Base-by-base conservation (phyloP, 1,140 invertebrate species). In the Drosophila azteca region DNA sequence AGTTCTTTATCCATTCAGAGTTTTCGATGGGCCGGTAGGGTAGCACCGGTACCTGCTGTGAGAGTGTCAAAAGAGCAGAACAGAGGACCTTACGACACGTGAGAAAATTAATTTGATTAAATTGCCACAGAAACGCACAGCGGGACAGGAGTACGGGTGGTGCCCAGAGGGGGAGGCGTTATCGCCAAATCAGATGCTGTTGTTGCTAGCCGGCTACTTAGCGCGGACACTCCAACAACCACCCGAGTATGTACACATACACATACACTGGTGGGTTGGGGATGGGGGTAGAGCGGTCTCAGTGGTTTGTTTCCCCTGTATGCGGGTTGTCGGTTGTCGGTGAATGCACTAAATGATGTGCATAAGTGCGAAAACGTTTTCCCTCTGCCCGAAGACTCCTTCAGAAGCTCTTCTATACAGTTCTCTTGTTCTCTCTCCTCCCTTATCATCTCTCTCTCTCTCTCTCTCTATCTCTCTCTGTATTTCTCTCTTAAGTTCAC, bases 71-170 rank as follows among this genome's bases (percentile, higher is more conserved):
- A 79, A 82, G 75, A 52, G 74, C 83, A 78, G 62, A 43, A 9
- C 17, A 35, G 35, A 39, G 35, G 11, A 13, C 11, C 11, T 39
- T 1, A 13, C 3, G 35, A 39, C 35, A 90, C 88, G 88, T 90
- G 88, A 81, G 88, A 90, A 90, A 68, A 74, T 73, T 88, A 90
- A 90, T 90, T 90, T 90, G 71, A 88, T 84, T 90, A 90, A 79
- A 90, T 90, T 88, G 72, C 77, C 88, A 88, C 82, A 73, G 77
- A 84, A 73, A 89, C 78, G 66, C 79, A 11, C 79, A 68, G 66
- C 73, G 46, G 73, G 87, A 8, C 67, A 69, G 51, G 68, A 68
- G 66, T 67, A 51, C 62, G 24, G 44, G 11, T 17, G 63, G 0
- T 24, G 59, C 29, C 7, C 6, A 62, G 49, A 41, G 63, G 48